Conservation (phyloP, 2,888 invertebrate genomes). For the Oithona nana region DNA sequence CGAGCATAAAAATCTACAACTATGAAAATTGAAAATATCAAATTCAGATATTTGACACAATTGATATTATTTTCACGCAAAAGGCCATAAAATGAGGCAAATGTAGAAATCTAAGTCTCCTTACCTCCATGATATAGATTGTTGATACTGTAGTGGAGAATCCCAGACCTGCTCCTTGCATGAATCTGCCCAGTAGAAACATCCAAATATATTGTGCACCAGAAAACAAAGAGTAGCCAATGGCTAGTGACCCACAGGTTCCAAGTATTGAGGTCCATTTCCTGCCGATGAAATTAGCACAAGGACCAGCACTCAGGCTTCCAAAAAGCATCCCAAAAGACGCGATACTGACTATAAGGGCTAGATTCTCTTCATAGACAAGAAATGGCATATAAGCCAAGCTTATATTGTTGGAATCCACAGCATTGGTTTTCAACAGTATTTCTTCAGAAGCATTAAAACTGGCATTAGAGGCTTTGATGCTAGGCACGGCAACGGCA, state of each 20-base stretch:
- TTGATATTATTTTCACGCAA: too few species aligned
- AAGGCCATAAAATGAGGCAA: too few species aligned
- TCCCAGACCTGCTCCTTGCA: neutral
- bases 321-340: conserved; percentile 13
- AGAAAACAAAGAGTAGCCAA: neutral
- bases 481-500: conserved; percentile 1
- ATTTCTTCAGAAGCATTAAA: neutral
- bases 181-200: conserved; percentile 1
- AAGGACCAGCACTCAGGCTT: conserved; percentile 7
- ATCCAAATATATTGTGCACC: neutral
- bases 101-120: too few species aligned
- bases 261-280: conserved; percentile 13
- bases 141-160: conserved; percentile 11
- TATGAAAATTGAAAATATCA: too few species aligned
- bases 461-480: neutral
- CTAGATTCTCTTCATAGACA: neutral
- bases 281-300: conserved; percentile 11
- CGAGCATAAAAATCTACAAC: too few species aligned
- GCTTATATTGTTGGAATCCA: neutral
- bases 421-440: too few species aligned
- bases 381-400: too few species aligned
- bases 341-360: conserved; percentile 3
- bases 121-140: conserved; percentile 13
- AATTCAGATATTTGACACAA: too few species aligned
- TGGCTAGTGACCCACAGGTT: conserved; percentile 6